Evolutionary conservation across 2,797 vertebrate genomes (phyloP), one percentile per base, ranked within the genome.

Genomic region (Anniella stebbinsi): DNA sequence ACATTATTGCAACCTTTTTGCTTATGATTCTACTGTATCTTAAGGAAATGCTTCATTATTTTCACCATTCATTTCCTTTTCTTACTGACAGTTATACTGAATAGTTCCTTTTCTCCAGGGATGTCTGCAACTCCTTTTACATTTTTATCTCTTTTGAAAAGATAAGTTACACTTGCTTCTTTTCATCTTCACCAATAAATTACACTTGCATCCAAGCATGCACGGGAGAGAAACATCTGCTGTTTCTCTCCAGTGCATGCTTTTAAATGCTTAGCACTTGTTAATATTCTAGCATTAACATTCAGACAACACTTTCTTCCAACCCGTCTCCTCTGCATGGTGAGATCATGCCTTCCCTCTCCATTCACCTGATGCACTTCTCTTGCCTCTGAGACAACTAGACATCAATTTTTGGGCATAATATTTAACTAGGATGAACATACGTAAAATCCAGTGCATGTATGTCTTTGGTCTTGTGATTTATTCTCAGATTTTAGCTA

Each of bases 11-110:
- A 51, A 11, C 51, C 7, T 51, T 51, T 51, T 51, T 51, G 51
- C 7, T 51, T 1, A 51, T 51, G 51, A 10, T 8, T 51, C 51
- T 9, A 51, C 51, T 51, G 51, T 11, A 51, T 11, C 51, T 7
- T 73, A 63, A 87, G 33, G 80, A 92, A 88, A 17, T 0, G 0
- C 38, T 88, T 86, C 54, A 57, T 84, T 25, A 48, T 1, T 75
- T 90, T 92, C 54, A 87, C 1, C 0, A 72, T 89, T 67, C 86
- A 82, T 60, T 84, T 84, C 88, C 87, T 91, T 88, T 93, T 89
- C 18, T 90, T 18, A 33, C 21, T 63, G 1, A 8, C 51, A 51
- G 9, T 51, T 51, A 76, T 30, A 6, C 2, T 67, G 72, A 90
- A 67, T 33, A 89, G 89, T 85, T 84, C 4, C 1, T 90, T 91